Evolutionary conservation across 2,113 vertebrate species (phyloP).

Genomic region (Ophthalmotilapia sp.): DNA sequence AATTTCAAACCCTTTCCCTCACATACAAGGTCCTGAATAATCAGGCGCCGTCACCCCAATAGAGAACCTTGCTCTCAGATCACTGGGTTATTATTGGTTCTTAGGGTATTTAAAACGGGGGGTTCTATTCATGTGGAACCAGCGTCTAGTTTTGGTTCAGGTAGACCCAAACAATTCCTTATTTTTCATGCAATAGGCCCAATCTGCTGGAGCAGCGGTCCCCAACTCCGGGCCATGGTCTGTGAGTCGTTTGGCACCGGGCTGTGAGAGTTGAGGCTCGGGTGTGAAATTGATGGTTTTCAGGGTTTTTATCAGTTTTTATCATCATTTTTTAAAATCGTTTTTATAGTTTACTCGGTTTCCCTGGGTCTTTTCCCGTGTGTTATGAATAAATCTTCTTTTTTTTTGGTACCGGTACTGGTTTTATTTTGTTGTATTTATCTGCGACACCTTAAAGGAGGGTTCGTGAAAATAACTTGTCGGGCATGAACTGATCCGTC

Average conservation of each 20-base stretch:
- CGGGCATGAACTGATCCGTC: neutral
- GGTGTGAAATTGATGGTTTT: neutral
- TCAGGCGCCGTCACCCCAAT: neutral
- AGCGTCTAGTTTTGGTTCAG: neutral
- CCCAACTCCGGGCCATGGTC: neutral
- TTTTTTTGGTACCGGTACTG: neutral
- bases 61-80: neutral
- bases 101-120: neutral
- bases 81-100: neutral
- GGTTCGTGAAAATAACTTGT: neutral
- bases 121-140: too few species aligned
- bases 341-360: neutral
- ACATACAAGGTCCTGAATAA: neutral
- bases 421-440: neutral
- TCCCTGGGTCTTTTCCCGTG: neutral
- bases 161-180: neutral
- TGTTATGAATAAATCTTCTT: neutral
- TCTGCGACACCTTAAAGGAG: rapidly evolving
- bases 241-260: neutral
- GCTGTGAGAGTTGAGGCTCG: neutral
- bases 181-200: neutral
- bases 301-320: neutral
- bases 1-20: neutral
- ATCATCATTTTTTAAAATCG: rapidly evolving
- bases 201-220: neutral